A percentile compares a stretch with the other conserved stretches of the same genome.
phyloP scores from a whole-genome alignment of 2,113 vertebrate species.

The Ochotona curzoniae region DNA sequence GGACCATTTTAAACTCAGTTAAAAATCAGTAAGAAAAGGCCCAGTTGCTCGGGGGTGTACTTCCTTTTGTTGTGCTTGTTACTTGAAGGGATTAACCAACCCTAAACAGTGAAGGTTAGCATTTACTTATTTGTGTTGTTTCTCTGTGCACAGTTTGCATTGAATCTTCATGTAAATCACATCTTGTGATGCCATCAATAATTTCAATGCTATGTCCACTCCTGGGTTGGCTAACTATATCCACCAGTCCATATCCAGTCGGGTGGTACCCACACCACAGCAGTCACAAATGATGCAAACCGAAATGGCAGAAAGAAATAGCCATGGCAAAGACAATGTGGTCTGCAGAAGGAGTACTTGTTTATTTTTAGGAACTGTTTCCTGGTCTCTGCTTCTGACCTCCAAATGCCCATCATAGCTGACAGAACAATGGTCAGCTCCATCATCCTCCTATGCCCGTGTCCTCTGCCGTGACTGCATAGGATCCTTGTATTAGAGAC shows the following conservation, averaged over 20 bases:
- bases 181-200: background rate
- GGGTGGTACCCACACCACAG: too few relatives aligned
- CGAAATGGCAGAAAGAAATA: background rate
- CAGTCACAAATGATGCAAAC: too few relatives aligned
- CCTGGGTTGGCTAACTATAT: background rate
- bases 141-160: background rate
- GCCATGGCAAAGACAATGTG: background rate
- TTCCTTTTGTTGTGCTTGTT: background rate
- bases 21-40: background rate
- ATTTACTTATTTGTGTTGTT: background rate
- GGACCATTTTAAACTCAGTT: background rate
- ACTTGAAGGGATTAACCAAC: background rate
- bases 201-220: background rate
- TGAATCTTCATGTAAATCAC: background rate
- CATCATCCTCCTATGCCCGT: background rate
- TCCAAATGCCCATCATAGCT: background rate
- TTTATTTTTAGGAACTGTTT: background rate
- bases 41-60: background rate
- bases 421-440: background rate
- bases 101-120: background rate
- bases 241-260: background rate
- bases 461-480: background rate
- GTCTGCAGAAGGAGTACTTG: background rate
- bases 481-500: background rate
- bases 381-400: background rate